phyloP scores from a whole-genome alignment of 2,888 invertebrate species.

The Eupithecia exiguata region DNA sequence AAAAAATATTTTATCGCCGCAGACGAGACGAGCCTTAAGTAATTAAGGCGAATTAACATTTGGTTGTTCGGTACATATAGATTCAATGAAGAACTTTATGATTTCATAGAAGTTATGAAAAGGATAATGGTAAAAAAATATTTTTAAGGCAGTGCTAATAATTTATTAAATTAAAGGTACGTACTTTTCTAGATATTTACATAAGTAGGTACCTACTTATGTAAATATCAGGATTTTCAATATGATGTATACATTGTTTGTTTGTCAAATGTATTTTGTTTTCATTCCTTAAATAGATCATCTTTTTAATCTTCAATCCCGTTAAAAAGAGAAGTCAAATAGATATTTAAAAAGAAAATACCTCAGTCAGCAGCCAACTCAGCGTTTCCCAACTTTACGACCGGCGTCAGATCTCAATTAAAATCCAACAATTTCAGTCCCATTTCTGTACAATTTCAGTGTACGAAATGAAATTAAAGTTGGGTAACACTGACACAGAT shows the following conservation, averaged over 20 bases:
- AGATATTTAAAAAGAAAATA: constrained; percentile 27
- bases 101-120: constrained; percentile 13
- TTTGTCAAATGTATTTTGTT: background rate
- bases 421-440: constrained; percentile 71
- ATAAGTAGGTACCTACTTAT: no score
- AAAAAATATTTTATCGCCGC: constrained; percentile 73
- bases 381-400: constrained; percentile 52
- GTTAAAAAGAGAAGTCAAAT: constrained; percentile 25
- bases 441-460: constrained; percentile 45
- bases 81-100: constrained; percentile 51
- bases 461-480: constrained; percentile 75
- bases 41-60: constrained; percentile 79
- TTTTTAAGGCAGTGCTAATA: background rate
- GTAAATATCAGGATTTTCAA: background rate
- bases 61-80: constrained; percentile 70
- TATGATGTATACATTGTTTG: background rate
- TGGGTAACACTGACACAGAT: constrained; percentile 57
- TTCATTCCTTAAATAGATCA: background rate
- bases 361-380: constrained; percentile 27
- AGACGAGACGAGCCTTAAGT: constrained; percentile 59
- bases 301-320: background rate
- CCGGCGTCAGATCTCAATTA: constrained; percentile 68
- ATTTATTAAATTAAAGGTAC: no score
- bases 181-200: no score
- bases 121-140: background rate